Evolutionary conservation across 2,113 vertebrate genomes (phyloP), one percentile per base, ranked within the genome.

Genomic region (Hypanus sabinus): DNA sequence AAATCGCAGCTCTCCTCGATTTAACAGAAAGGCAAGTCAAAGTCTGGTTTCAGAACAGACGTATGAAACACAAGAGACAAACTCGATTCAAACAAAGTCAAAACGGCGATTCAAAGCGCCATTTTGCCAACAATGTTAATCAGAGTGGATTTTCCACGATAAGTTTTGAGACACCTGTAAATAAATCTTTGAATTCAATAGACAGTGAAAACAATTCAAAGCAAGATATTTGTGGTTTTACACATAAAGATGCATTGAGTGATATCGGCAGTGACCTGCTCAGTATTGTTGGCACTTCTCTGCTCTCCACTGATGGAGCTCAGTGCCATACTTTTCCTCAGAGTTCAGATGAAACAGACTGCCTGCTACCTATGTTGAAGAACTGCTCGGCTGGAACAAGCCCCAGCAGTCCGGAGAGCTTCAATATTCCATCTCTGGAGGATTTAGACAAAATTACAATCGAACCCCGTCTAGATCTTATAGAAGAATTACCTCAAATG

Each of bases 151-250:
- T 93, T 93, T 73, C 91, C 91, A 93, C 91, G 38, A 93, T 24
- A 73, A 73, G 68, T 55, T 93, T 73, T 73, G 91, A 93, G 91
- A 73, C 91, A 93, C 91, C 91, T 93, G 38, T 93, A 93, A 93
- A 93, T 73, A 93, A 93, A 93, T 55, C 70, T 46, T 93, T 91
- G 71, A 14, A 93, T 79, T 93, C 93, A 57, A 73, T 70, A 94
- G 94, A 94, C 95, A 94, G 76, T 94, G 94, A 94, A 95, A 95
- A 94, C 94, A 93, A 94, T 95, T 95, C 94, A 95, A 94, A 95
- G 95, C 87, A 94, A 94, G 93, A 94, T 90, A 94, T 94, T 94
- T 94, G 0, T 1, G 94, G 94, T 95, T 94, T 94, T 92, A 94
- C 71, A 75, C 90, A 94, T 65, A 94, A 95, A 94, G 93, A 83